Conservation (phyloP, 2,888 invertebrate species). For the Aporophyla nigra region DNA sequence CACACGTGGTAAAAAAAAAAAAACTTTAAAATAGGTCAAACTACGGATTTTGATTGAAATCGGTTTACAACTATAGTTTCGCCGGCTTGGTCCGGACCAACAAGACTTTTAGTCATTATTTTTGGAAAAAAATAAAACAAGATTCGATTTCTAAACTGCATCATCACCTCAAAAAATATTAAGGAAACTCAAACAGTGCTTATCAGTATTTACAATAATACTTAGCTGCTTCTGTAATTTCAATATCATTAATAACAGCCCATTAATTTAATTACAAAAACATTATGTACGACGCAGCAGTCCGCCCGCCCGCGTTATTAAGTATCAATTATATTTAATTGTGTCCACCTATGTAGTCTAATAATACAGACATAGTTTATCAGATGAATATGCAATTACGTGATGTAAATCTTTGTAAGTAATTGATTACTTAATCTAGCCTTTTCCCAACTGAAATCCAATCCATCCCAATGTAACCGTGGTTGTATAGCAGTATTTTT, state of each 20-base stretch:
- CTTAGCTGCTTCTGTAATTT: constrained; percentile 36
- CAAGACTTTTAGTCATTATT: too few relatives aligned
- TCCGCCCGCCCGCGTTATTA: constrained; percentile 37
- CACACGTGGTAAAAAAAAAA: too few relatives aligned
- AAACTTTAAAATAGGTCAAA: too few relatives aligned
- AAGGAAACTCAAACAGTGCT: not conserved
- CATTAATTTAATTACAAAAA: constrained; percentile 58
- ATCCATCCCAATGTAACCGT: too few relatives aligned
- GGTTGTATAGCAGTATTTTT: too few relatives aligned
- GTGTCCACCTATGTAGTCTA: constrained; percentile 41
- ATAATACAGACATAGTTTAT: constrained; percentile 50
- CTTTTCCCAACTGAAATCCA: too few relatives aligned
- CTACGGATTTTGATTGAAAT: too few relatives aligned
- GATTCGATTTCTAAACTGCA: not conserved
- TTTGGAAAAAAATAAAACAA: not conserved
- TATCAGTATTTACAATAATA: constrained; percentile 25
- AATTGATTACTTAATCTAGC: not conserved
- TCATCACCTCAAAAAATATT: not conserved
- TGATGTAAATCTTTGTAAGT: constrained; percentile 24
- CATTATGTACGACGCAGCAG: constrained; percentile 45
- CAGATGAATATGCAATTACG: constrained; percentile 41
- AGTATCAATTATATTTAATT: constrained; percentile 61
- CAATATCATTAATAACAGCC: constrained; percentile 49
- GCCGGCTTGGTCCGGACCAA: not conserved
- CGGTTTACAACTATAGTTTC: too few relatives aligned